A percentile compares a stretch with the other conserved stretches of the same genome.
phyloP scores from a whole-genome alignment of 2,888 invertebrate genomes.

The Eupithecia exiguata region DNA sequence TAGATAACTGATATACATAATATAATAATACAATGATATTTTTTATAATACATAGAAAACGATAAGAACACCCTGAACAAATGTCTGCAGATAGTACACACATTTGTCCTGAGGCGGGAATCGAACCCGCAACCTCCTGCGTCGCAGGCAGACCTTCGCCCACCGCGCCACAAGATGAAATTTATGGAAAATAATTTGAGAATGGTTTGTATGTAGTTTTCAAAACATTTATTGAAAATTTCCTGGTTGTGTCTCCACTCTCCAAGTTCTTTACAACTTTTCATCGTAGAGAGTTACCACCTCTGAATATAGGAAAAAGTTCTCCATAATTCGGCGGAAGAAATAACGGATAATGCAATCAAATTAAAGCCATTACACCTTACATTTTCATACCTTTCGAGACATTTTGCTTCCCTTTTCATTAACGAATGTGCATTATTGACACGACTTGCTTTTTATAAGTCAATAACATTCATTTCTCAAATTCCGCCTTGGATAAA shows the following conservation, averaged over 20 bases:
- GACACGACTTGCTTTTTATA: slow-evolving; percentile 61
- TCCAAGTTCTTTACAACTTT: neutral
- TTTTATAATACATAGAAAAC: too few species aligned
- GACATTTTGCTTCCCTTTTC: slow-evolving; percentile 51
- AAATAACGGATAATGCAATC: neutral
- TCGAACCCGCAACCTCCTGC: too few species aligned
- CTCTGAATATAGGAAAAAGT: neutral
- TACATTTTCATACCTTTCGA: slow-evolving; percentile 48
- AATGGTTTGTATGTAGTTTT: neutral
- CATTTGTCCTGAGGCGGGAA: too few species aligned
- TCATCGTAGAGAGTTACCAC: neutral
- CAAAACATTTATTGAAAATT: neutral
- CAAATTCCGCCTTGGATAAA: slow-evolving; percentile 46
- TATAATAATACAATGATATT: too few species aligned
- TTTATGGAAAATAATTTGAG: neutral
- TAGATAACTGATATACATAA: too few species aligned
- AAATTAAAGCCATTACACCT: neutral
- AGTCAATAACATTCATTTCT: slow-evolving; percentile 50
- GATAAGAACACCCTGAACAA: too few species aligned
- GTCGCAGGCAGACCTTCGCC: too few species aligned
- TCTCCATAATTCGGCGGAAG: neutral
- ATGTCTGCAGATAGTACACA: too few species aligned
- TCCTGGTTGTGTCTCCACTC: neutral
- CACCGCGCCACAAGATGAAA: too few species aligned
- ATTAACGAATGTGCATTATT: slow-evolving; percentile 55